Conservation (phyloP, 2,797 vertebrate species). For the Poliocrania exsul region DNA sequence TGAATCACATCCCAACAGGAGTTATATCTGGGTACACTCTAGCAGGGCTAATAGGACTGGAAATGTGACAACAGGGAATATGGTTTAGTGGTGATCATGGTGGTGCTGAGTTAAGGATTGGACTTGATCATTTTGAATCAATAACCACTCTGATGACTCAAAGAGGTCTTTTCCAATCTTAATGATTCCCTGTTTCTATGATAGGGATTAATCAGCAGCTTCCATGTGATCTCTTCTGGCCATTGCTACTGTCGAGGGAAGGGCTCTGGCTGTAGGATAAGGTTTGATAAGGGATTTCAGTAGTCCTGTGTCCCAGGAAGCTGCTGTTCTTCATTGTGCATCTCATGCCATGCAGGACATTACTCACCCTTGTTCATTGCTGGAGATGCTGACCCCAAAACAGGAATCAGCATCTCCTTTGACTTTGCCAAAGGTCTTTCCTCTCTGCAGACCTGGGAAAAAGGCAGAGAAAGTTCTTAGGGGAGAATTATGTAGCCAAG, state of each 20-base stretch:
- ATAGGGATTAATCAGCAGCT: not conserved
- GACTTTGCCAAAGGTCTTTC: not conserved
- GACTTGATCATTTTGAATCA: not conserved
- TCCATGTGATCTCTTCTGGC: not conserved
- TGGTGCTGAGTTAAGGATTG: not conserved
- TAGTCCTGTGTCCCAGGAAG: not conserved
- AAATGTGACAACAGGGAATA: not conserved
- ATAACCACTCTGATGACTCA: not conserved
- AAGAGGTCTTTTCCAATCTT: not conserved
- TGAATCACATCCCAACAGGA: not conserved
- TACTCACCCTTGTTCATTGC: not conserved
- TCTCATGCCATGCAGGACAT: not conserved
- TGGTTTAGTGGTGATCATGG: not conserved
- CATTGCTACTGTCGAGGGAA: not conserved
- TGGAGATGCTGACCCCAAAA: not conserved
- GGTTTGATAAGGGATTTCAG: not conserved
- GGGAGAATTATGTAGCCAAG: too few relatives aligned
- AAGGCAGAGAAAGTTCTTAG: not conserved
- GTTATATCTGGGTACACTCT: not conserved
- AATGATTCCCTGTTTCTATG: not conserved
- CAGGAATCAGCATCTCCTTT: not conserved
- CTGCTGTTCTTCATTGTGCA: not conserved
- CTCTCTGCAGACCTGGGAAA: not conserved
- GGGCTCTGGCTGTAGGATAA: not conserved
- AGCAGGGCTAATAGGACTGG: not conserved